phyloP scores from a whole-genome alignment of 1,140 invertebrate genomes.

The Diorhabda carinulata region DNA sequence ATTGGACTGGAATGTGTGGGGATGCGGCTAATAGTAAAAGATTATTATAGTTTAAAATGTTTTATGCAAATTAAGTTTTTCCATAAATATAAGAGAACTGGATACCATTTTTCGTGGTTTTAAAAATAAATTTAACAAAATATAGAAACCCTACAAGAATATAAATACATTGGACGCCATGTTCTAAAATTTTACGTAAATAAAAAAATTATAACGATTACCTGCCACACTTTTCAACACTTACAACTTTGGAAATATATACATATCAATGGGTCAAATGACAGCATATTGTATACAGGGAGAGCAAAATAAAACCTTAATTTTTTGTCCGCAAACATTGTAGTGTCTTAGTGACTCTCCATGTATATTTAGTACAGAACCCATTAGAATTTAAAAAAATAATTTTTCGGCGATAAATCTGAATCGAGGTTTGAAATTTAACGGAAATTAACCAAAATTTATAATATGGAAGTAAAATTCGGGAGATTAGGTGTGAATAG shows the following conservation, averaged over 20 bases:
- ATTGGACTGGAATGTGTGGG: too few species aligned
- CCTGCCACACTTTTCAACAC: neutral
- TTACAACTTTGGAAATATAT: slow-evolving; percentile 1
- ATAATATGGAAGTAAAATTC: too few species aligned
- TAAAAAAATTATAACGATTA: neutral
- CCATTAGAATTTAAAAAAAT: neutral
- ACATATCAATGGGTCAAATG: neutral
- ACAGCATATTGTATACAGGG: neutral
- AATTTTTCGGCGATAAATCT: neutral
- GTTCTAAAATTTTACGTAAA: neutral
- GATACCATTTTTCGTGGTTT: too few species aligned
- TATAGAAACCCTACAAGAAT: neutral
- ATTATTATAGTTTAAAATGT: neutral
- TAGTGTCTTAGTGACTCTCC: neutral
- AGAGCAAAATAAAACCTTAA: neutral
- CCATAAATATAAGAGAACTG: neutral
- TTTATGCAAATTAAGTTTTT: neutral
- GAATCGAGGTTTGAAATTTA: neutral
- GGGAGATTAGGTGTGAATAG: too few species aligned
- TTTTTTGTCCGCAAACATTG: neutral
- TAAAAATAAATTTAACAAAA: too few species aligned
- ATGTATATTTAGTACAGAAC: neutral
- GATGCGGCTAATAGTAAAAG: too few species aligned
- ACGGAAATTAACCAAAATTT: too few species aligned
- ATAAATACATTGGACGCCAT: neutral